A percentile compares a stretch with the other conserved stretches of the same genome.
Conservation (phyloP, 2,888 invertebrate genomes). For the Megalurothrips usitatus region DNA sequence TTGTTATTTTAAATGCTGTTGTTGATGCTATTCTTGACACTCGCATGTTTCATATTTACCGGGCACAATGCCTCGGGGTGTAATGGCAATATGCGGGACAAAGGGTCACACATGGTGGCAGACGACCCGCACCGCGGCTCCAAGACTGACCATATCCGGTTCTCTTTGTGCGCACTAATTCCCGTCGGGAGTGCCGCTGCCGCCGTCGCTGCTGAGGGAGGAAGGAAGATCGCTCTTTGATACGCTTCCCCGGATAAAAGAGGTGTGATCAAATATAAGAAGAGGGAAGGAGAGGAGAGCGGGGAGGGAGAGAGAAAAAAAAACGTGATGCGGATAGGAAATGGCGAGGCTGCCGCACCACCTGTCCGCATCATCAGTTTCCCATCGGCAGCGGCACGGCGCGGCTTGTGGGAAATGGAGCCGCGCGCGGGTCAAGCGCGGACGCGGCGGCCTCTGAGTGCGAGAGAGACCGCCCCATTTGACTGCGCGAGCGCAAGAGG, state of each 20-base stretch:
- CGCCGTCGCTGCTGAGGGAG: too few relatives aligned
- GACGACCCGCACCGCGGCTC: not conserved
- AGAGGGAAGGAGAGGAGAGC: too few relatives aligned
- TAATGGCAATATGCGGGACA: not conserved
- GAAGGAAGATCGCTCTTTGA: conserved; percentile 2
- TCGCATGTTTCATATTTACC: conserved; percentile 22
- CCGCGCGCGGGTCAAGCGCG: not conserved
- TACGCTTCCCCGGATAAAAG: not conserved
- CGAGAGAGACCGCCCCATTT: too few relatives aligned
- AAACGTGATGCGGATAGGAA: not conserved
- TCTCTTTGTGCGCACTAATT: conserved; percentile 9
- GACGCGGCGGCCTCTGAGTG: not conserved
- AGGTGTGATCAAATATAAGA: conserved; percentile 17
- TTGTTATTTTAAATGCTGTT: conserved; percentile 27
- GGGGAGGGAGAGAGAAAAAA: too few relatives aligned
- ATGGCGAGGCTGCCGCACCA: conserved; percentile 11
- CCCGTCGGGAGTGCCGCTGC: not conserved
- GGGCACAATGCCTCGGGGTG: not conserved
- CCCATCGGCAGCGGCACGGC: too few relatives aligned
- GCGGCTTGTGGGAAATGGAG: not conserved
- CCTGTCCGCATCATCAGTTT: not conserved
- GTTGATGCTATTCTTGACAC: conserved; percentile 26
- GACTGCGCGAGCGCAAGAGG: too few relatives aligned
- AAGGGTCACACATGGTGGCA: not conserved
- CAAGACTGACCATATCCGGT: conserved; percentile 22